These are phyloP conservation scores for Pterocles burchelli DNA, from an alignment of 2,113 vertebrate species.

Conservation along the genomic window DNA sequence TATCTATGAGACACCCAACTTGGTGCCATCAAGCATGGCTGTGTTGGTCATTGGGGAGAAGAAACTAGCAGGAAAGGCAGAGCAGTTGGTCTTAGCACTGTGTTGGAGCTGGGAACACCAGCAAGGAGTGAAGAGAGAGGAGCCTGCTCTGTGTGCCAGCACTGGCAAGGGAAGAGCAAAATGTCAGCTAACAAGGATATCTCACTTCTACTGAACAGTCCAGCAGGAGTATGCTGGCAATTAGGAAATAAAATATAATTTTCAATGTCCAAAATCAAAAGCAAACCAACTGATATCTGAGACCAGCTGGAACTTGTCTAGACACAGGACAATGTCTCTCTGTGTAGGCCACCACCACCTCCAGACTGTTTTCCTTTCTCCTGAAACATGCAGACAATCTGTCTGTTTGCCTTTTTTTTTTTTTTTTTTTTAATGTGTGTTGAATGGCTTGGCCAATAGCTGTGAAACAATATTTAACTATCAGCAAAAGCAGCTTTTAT, in stretches of 20 bases:
- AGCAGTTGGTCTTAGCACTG: not conserved
- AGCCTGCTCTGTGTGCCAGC: not conserved
- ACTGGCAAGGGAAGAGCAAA: not conserved
- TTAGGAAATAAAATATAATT: not conserved
- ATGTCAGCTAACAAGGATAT: not conserved
- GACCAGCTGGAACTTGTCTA: not conserved
- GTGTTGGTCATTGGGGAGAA: not conserved
- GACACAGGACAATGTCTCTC: not conserved
- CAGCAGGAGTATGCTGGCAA: not conserved
- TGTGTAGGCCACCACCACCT: slow-evolving; percentile 5
- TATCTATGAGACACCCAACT: not conserved
- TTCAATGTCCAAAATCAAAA: not conserved
- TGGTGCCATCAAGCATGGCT: not conserved
- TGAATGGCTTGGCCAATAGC: not conserved
- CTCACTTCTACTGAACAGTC: not conserved
- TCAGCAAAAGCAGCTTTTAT: slow-evolving; percentile 20
- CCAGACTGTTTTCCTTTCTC: slow-evolving; percentile 17
- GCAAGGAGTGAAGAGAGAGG: not conserved
- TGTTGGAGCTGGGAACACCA: not conserved
- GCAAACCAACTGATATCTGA: not conserved
- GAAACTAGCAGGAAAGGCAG: not conserved
- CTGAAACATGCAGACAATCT: slow-evolving; percentile 2
- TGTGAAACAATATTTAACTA: not conserved
- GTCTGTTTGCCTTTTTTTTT: not conserved
- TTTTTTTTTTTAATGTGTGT: not conserved